phyloP scores from a whole-genome alignment of 2,888 invertebrate genomes.

The Elysia crispata region DNA sequence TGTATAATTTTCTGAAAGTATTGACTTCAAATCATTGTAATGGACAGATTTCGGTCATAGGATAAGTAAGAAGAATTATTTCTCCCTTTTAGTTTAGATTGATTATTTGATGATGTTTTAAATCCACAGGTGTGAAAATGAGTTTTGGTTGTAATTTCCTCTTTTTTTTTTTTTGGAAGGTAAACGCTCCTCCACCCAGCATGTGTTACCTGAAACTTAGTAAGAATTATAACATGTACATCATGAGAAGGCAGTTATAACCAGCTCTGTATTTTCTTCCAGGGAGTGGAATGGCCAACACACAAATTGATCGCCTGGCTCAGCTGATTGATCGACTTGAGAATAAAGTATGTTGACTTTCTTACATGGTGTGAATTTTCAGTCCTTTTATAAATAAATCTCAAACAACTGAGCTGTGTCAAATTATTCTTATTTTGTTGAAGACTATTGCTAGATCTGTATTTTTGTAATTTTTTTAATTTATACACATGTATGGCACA shows the following conservation, averaged over 20 bases:
- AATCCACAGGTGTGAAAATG: background rate
- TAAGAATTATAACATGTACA: no score
- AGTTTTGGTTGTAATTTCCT: slow-evolving; percentile 13
- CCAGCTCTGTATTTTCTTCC: slow-evolving; percentile 6
- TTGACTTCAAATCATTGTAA: no score
- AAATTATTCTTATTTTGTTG: no score
- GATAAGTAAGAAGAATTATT: background rate
- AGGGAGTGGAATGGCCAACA: slow-evolving; percentile 51
- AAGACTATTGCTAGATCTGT: background rate
- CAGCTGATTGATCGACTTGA: slow-evolving; percentile 65
- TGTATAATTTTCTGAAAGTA: no score
- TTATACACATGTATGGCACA: background rate
- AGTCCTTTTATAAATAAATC: no score
- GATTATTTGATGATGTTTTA: background rate
- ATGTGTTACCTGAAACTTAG: no score
- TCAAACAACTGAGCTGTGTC: no score
- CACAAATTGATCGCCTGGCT: slow-evolving; percentile 64
- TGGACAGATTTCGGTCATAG: no score
- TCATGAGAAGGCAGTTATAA: background rate
- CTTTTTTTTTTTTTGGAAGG: background rate
- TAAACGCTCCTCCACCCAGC: no score
- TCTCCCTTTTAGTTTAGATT: background rate
- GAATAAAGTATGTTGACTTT: slow-evolving; percentile 58
- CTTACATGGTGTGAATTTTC: no score
- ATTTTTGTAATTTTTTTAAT: background rate